These are phyloP conservation scores for Epizoanthus ramosus DNA, from an alignment of 92 coral and sea anemone species.

Conservation along the genomic window DNA sequence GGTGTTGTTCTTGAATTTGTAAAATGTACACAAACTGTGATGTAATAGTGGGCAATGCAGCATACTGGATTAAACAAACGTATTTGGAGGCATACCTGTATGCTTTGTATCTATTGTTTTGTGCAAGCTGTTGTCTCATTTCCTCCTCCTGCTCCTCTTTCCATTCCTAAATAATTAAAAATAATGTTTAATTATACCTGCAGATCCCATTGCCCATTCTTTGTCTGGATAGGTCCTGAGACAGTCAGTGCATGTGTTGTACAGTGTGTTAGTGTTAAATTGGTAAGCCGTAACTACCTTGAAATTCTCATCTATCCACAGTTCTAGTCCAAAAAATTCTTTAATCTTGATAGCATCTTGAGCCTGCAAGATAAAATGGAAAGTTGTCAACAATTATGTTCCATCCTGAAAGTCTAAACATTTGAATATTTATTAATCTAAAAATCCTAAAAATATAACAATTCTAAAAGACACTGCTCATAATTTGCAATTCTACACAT, in stretches of 20 bases:
- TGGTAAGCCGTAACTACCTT: conserved; percentile 50
- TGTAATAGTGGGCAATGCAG: too few species aligned
- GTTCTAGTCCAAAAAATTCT: conserved; percentile 66
- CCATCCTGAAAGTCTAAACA: not conserved
- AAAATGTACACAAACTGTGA: too few species aligned
- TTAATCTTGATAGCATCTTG: conserved; percentile 64
- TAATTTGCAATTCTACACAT: too few species aligned
- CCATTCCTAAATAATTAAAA: conserved; percentile 67
- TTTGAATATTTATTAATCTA: too few species aligned
- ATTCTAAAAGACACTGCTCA: too few species aligned
- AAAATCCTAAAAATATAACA: too few species aligned
- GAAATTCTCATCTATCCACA: conserved; percentile 85
- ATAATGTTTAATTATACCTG: not conserved
- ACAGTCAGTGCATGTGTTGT: not conserved
- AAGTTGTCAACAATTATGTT: not conserved
- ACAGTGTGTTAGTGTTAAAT: not conserved
- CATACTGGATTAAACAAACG: too few species aligned
- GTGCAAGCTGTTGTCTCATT: conserved; percentile 93
- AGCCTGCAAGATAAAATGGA: conserved; percentile 55
- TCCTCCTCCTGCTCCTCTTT: conserved; percentile 96
- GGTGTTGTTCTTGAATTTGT: too few species aligned
- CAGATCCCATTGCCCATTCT: too few species aligned
- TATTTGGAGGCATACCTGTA: conserved; percentile 84
- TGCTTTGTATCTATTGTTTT: conserved; percentile 92
- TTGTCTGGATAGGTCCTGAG: too few species aligned